Base-by-base conservation (phyloP, 2,113 vertebrate genomes). In the Hippolais icterina region DNA sequence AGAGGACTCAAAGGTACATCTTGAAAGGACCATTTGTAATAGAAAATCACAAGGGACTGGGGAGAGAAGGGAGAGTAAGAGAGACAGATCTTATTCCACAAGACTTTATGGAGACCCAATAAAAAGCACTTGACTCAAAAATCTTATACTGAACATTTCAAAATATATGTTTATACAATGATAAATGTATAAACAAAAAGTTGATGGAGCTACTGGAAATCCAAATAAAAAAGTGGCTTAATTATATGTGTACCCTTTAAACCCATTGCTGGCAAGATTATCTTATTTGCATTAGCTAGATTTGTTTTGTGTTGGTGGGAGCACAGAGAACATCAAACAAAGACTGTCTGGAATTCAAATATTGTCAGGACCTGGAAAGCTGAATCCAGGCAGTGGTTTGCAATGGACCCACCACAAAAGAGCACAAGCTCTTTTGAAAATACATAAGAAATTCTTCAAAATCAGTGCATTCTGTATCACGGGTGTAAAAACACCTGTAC, bases 161-260 rank as follows among this genome's bases (percentile, higher is more conserved):
- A 87, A 96, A 83, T 89, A 57, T 28, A 54, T 94, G 80, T 96
- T 95, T 96, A 93, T 86, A 75, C 57, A 96, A 78, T 2, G 72
- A 88, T 95, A 96, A 96, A 94, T 72, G 61, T 90, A 87, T 95
- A 94, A 97, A 96, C 94, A 93, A 87, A 8, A 80, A 93, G 76
- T 90, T 23, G 2, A 92, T 94, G 79, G 86, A 96, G 88, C 90
- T 96, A 93, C 86, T 93, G 90, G 72, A 93, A 95, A 96, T 89
- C 68, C 92, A 97, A 96, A 97, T 84, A 94, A 93, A 93, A 84
- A 94, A 94, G 93, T 93, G 80, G 83, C 86, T 96, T 95, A 96
- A 97, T 96, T 96, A 89, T 96, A 96, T 90, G 94, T 95, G 96
- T 72, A 93, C 88, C 96, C 94, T 95, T 93, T 95, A 96, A 95